A percentile compares a stretch with the other conserved stretches of the same genome.
Evolutionary conservation across 2,113 vertebrate species (phyloP).

Genomic region (Panthera tigris): DNA sequence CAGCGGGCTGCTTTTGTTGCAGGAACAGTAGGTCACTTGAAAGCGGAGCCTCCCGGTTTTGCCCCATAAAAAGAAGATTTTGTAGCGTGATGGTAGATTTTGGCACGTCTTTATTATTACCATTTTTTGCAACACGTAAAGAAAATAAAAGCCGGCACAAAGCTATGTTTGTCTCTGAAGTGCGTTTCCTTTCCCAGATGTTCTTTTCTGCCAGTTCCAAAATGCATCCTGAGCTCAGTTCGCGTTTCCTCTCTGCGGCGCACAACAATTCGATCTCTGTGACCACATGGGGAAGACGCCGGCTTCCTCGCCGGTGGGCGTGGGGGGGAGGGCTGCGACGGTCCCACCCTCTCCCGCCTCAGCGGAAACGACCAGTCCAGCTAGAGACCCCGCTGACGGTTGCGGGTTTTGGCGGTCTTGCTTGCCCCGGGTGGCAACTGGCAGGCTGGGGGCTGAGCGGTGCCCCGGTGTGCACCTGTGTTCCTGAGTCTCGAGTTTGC

Average conservation of each 20-base stretch:
- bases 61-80: slow-evolving; percentile 74
- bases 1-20: slow-evolving; percentile 14
- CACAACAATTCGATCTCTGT: slow-evolving; percentile 73
- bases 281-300: background rate
- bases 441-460: background rate
- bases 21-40: slow-evolving; percentile 65
- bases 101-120: slow-evolving; percentile 54
- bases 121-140: slow-evolving; percentile 54
- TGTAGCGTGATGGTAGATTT: slow-evolving; percentile 65
- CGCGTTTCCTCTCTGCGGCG: slow-evolving; percentile 62
- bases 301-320: slow-evolving; percentile 33
- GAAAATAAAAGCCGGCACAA: slow-evolving; percentile 79
- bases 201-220: slow-evolving; percentile 72
- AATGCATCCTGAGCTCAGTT: background rate
- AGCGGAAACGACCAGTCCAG: background rate
- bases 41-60: slow-evolving; percentile 60
- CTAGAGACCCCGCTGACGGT: background rate
- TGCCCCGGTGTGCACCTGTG: background rate
- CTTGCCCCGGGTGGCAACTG: background rate
- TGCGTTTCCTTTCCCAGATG: slow-evolving; percentile 80
- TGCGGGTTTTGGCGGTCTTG: background rate
- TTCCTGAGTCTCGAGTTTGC: background rate
- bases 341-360: slow-evolving; percentile 41
- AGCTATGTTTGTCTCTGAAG: slow-evolving; percentile 84
- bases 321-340: background rate